Percentiles rank a stretch among this genome's conserved stretches.
Evolutionary conservation across 35 echinoderm and acorn worm species (phyloP).

Genomic region (Heliocidaris erythrogramma): DNA sequence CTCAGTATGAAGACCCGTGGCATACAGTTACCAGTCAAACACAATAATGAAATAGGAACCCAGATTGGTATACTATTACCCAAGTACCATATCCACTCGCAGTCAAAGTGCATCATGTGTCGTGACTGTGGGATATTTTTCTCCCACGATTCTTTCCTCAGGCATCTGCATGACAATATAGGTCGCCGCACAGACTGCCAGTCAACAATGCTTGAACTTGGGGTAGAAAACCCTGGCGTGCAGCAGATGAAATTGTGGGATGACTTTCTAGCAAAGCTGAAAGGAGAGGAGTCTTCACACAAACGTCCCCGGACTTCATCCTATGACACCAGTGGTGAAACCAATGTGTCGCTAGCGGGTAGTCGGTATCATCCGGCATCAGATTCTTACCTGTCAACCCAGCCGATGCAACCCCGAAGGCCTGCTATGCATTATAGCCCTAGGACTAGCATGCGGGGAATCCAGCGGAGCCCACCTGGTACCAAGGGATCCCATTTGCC

Average conservation of each 20-base stretch:
- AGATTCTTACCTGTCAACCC: background rate
- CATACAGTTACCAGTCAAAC: constrained; percentile 65
- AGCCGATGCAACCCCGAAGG: background rate
- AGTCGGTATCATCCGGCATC: background rate
- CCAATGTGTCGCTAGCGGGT: background rate
- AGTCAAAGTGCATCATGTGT: constrained; percentile 81
- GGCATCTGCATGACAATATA: constrained; percentile 69
- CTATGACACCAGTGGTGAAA: background rate
- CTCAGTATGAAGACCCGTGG: background rate
- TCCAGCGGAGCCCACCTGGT: background rate
- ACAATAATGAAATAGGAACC: constrained; percentile 54
- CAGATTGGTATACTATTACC: constrained; percentile 63
- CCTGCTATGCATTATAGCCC: constrained; percentile 32
- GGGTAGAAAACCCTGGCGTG: constrained; percentile 52
- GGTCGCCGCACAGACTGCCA: constrained; percentile 64
- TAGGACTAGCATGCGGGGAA: background rate
- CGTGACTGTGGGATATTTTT: constrained; percentile 80
- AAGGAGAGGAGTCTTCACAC: background rate
- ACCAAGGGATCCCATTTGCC: background rate
- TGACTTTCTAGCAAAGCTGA: constrained; percentile 56
- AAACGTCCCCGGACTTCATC: background rate
- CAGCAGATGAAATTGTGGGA: constrained; percentile 60
- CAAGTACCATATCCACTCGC: constrained; percentile 54
- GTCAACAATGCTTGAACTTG: constrained; percentile 53
- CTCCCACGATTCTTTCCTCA: constrained; percentile 62